Conservation (phyloP, 2,797 vertebrate species). For the Tinamus major region DNA sequence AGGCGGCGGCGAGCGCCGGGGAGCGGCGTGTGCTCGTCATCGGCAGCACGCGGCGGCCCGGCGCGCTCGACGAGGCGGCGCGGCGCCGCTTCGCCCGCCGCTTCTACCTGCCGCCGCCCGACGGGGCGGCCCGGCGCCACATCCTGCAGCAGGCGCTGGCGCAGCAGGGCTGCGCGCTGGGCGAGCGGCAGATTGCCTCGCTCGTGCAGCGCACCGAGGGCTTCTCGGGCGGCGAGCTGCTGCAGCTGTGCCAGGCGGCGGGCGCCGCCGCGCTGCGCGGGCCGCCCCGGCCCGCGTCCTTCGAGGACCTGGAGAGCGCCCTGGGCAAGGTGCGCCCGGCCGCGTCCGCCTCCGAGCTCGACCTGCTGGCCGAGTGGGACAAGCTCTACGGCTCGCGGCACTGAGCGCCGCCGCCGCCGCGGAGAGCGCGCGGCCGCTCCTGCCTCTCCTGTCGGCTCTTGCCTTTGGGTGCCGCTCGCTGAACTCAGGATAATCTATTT, state of each 20-base stretch:
- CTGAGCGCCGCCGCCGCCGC: conserved; percentile 80
- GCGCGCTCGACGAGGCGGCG: conserved; percentile 89
- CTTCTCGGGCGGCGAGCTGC: conserved; percentile 89
- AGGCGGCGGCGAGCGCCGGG: conserved; percentile 77
- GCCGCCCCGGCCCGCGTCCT: conserved; percentile 83
- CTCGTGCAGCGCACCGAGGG: conserved; percentile 92
- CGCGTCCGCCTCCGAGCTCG: conserved; percentile 90
- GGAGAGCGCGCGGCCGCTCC: too few relatives aligned
- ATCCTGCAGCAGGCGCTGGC: conserved; percentile 90
- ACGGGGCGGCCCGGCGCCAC: conserved; percentile 85
- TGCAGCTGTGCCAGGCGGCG: conserved; percentile 92
- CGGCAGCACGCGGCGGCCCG: conserved; percentile 89
- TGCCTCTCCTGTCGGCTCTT: too few relatives aligned
- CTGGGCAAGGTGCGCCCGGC: conserved; percentile 92
- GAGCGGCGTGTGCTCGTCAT: conserved; percentile 85
- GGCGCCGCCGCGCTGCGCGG: conserved; percentile 83
- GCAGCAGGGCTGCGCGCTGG: conserved; percentile 87
- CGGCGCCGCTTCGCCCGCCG: conserved; percentile 90
- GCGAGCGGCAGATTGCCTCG: conserved; percentile 88
- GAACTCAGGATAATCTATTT: conserved; percentile 91
- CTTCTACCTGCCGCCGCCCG: conserved; percentile 90
- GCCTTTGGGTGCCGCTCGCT: conserved; percentile 17
- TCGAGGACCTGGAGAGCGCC: conserved; percentile 94
- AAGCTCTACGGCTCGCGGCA: conserved; percentile 91
- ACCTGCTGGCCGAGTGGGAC: conserved; percentile 94